phyloP scores from a whole-genome alignment of 2,797 vertebrate species.

The Pseudocheirus occidentalis region DNA sequence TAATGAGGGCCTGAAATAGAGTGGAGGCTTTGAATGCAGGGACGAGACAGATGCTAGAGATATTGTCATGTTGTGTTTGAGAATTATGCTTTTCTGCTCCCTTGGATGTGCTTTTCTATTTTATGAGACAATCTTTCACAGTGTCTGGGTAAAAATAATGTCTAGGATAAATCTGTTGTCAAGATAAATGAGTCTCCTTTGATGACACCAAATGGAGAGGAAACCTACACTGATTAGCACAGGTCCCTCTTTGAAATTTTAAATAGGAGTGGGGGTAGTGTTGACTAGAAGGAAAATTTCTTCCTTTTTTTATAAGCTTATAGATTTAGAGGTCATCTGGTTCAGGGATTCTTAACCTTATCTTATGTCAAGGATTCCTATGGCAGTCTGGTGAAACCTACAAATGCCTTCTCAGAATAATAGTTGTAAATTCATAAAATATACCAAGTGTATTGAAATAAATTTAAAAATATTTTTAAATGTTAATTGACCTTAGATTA shows the following conservation, averaged over 20 bases:
- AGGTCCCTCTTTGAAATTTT: conserved; percentile 14
- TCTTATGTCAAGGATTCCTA: background rate
- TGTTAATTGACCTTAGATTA: background rate
- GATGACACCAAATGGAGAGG: conserved; percentile 57
- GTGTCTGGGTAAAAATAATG: conserved; percentile 57
- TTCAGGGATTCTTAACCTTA: background rate
- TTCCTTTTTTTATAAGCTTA: background rate
- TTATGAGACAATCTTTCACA: conserved; percentile 46
- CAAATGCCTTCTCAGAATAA: background rate
- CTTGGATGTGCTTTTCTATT: background rate
- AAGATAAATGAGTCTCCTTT: conserved; percentile 69
- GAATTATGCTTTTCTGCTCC: background rate
- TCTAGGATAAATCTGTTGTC: conserved; percentile 68
- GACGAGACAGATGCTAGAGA: background rate
- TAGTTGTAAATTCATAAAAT: background rate
- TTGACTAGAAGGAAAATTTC: background rate
- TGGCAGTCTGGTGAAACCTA: background rate
- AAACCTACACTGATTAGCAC: conserved; percentile 61
- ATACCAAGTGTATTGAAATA: background rate
- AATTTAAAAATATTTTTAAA: background rate
- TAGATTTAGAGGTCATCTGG: background rate
- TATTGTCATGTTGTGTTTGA: background rate
- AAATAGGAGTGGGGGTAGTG: conserved; percentile 56
- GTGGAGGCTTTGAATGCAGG: background rate
- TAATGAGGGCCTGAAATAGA: background rate